These are phyloP conservation scores for Sorex araneus DNA, from an alignment of 2,113 vertebrate species.

Conservation along the genomic window DNA sequence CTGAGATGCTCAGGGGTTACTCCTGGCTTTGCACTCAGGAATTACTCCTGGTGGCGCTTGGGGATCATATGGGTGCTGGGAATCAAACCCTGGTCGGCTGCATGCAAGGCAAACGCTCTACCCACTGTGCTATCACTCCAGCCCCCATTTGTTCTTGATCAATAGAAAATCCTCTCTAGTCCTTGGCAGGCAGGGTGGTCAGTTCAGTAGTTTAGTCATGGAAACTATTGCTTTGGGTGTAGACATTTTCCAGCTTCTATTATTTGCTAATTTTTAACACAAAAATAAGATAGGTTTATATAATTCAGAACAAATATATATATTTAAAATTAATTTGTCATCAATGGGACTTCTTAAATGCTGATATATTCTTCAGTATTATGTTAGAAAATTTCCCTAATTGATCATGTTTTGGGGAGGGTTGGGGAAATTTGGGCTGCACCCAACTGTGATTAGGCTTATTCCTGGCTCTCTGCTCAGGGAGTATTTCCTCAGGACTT, in stretches of 20 bases:
- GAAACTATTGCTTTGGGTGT: constrained; percentile 86
- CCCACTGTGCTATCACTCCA: too few relatives aligned
- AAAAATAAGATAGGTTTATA: constrained; percentile 65
- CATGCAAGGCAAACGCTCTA: too few relatives aligned
- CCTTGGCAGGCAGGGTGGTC: constrained; percentile 70
- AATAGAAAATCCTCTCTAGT: constrained; percentile 85
- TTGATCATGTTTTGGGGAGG: background rate
- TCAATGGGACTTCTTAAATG: background rate
- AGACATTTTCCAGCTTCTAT: constrained; percentile 80
- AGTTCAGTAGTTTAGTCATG: constrained; percentile 81
- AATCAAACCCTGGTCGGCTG: too few relatives aligned
- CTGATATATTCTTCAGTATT: background rate
- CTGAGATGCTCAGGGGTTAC: too few relatives aligned
- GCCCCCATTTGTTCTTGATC: constrained; percentile 85
- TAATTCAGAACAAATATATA: constrained; percentile 24
- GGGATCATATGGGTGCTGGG: too few relatives aligned
- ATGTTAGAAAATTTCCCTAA: constrained; percentile 9
- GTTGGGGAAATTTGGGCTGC: background rate
- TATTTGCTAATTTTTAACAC: constrained; percentile 63
- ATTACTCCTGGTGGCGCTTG: too few relatives aligned
- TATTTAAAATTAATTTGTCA: constrained; percentile 19
- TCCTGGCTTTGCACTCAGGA: too few relatives aligned
- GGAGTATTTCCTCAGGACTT: too few relatives aligned
- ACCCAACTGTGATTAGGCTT: too few relatives aligned
- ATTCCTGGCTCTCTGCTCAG: too few relatives aligned